Evolutionary conservation across 2,113 vertebrate genomes (phyloP).

Genomic region (Ciconia maguari): DNA sequence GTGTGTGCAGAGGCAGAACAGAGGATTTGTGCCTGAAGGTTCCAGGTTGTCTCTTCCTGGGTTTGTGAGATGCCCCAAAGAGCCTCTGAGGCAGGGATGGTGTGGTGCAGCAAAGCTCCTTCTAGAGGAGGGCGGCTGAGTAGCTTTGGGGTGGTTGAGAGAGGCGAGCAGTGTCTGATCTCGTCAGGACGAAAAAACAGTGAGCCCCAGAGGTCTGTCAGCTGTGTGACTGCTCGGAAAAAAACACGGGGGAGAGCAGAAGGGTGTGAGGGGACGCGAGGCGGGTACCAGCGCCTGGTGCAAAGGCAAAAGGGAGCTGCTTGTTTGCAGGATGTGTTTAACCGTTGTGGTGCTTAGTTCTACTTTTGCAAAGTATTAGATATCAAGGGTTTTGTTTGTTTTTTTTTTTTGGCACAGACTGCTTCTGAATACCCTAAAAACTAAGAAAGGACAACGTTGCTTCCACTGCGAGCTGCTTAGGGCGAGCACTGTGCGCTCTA

Average conservation of each 20-base stretch:
- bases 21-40: background rate
- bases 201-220: background rate
- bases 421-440: background rate
- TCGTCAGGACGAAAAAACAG: background rate
- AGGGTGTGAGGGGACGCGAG: rapidly evolving
- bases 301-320: rapidly evolving
- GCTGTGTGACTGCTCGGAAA: background rate
- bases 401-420: background rate
- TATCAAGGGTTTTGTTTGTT: no score
- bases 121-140: background rate
- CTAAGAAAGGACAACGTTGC: rapidly evolving
- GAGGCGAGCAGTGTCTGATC: background rate
- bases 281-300: rapidly evolving
- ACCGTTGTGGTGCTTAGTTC: background rate
- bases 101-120: background rate
- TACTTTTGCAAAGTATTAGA: background rate
- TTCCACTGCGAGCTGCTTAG: background rate
- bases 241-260: rapidly evolving
- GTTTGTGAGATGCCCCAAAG: background rate
- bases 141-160: background rate
- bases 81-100: background rate
- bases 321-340: rapidly evolving
- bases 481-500: background rate
- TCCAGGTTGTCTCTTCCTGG: rapidly evolving
- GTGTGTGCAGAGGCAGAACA: rapidly evolving